A percentile compares a stretch with the other conserved stretches of the same genome.
Evolutionary conservation across 2,797 vertebrate species (phyloP).

Genomic region (Pteropus rufus): DNA sequence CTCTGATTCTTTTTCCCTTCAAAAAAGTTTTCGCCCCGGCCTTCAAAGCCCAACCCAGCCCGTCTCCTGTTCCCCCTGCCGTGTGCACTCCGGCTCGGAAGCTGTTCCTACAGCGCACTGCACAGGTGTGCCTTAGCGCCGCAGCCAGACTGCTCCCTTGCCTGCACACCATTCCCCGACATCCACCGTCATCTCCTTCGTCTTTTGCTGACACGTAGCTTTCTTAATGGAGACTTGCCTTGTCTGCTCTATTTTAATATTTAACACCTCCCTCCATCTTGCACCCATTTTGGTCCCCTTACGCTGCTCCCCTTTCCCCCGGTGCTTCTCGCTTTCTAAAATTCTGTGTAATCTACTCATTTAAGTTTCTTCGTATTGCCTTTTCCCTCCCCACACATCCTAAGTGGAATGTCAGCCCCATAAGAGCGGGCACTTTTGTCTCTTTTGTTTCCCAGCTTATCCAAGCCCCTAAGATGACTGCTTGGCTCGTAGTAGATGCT

Average conservation of each 20-base stretch:
- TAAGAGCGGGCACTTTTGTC: neutral
- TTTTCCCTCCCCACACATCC: neutral
- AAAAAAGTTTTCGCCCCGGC: neutral
- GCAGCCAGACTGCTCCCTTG: neutral
- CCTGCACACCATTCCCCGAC: neutral
- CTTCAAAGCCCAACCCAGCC: neutral
- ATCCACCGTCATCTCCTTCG: neutral
- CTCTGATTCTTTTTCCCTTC: neutral
- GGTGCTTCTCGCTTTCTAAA: neutral
- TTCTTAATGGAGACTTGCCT: neutral
- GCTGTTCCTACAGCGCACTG: neutral
- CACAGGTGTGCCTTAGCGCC: neutral
- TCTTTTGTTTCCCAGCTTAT: neutral
- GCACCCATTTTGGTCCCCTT: neutral
- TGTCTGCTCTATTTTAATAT: neutral
- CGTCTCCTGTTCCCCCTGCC: neutral
- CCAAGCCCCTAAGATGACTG: neutral
- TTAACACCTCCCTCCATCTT: neutral
- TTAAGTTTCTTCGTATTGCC: neutral
- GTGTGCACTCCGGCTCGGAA: rapidly evolving
- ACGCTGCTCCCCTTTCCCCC: neutral
- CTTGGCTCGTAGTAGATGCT: neutral
- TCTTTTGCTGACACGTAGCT: rapidly evolving
- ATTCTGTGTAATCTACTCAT: neutral
- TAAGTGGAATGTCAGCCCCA: neutral